Evolutionary conservation across 2,797 vertebrate species (phyloP).

Genomic region (Gymnothorax reevesii): DNA sequence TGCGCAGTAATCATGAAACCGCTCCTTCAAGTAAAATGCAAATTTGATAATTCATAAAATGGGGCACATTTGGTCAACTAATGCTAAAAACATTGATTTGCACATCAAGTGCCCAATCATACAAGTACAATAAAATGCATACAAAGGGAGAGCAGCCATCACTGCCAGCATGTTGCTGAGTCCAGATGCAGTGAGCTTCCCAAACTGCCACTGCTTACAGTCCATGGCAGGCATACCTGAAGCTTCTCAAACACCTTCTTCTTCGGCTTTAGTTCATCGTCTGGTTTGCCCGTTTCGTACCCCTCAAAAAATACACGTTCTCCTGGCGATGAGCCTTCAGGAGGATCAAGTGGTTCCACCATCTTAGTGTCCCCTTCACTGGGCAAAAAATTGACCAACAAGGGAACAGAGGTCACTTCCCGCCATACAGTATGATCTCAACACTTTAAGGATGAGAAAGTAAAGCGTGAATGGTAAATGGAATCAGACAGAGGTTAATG

Average conservation of each 20-base stretch:
- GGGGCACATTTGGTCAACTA: no score
- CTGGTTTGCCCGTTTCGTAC: constrained; percentile 80
- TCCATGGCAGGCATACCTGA: constrained; percentile 72
- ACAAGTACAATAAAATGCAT: no score
- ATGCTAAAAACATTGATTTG: no score
- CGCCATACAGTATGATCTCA: not conserved
- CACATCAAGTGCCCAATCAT: no score
- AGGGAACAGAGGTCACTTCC: not conserved
- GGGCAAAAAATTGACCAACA: not conserved
- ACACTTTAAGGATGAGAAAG: not conserved
- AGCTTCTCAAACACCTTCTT: constrained; percentile 97
- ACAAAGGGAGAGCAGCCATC: no score
- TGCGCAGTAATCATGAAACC: no score
- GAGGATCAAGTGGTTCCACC: constrained; percentile 91
- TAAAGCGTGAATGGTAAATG: not conserved
- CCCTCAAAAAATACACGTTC: constrained; percentile 88
- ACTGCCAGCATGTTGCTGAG: not conserved
- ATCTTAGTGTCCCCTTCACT: constrained; percentile 81
- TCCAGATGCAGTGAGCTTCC: not conserved
- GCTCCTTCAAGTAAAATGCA: no score
- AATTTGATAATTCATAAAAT: no score
- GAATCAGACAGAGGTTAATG: not conserved
- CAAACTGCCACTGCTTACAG: not conserved
- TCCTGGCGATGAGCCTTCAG: constrained; percentile 81
- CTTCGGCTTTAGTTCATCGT: constrained; percentile 92